These are phyloP conservation scores for Metaphire vulgaris DNA, from an alignment of 1,140 invertebrate species.

Conservation along the genomic window DNA sequence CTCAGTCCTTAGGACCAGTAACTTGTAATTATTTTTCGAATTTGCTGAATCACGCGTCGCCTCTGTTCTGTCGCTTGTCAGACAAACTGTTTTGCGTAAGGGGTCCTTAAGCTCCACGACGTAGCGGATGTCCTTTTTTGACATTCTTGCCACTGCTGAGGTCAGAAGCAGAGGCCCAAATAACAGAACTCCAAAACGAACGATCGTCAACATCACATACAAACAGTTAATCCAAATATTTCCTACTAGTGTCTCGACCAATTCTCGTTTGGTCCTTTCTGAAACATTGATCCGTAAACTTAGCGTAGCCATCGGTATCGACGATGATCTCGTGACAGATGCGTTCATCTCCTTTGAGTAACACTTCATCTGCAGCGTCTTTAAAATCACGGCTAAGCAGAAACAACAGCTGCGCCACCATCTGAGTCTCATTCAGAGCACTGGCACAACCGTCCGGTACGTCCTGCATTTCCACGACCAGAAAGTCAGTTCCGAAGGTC, in stretches of 20 bases:
- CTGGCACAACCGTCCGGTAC: conserved; percentile 41
- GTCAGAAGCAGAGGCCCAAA: conserved; percentile 44
- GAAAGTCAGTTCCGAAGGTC: conserved; percentile 20
- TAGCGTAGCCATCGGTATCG: conserved; percentile 30
- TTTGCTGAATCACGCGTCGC: conserved; percentile 20
- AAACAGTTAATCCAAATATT: conserved; percentile 45
- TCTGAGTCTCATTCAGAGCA: conserved; percentile 34
- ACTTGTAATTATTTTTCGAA: too few relatives aligned
- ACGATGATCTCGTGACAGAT: conserved; percentile 43
- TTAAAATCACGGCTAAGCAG: conserved; percentile 38
- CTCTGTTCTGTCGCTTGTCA: conserved; percentile 6
- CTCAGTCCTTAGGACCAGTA: too few relatives aligned
- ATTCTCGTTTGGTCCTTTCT: background rate
- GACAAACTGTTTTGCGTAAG: conserved; percentile 17
- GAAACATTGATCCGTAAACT: conserved; percentile 18
- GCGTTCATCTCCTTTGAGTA: conserved; percentile 18
- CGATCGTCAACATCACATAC: conserved; percentile 40
- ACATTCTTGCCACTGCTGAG: conserved; percentile 35
- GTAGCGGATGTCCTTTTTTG: conserved; percentile 24
- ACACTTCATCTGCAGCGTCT: conserved; percentile 25
- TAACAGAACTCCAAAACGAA: conserved; percentile 43
- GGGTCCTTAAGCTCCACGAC: conserved; percentile 29
- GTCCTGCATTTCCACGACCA: conserved; percentile 36
- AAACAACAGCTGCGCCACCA: conserved; percentile 34
- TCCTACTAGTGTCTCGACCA: conserved; percentile 28